A percentile compares a stretch with the other conserved stretches of the same genome.
Evolutionary conservation across 35 echinoderm and acorn worm species (phyloP).

Genomic region (Hemicentrotus pulcherrimus): DNA sequence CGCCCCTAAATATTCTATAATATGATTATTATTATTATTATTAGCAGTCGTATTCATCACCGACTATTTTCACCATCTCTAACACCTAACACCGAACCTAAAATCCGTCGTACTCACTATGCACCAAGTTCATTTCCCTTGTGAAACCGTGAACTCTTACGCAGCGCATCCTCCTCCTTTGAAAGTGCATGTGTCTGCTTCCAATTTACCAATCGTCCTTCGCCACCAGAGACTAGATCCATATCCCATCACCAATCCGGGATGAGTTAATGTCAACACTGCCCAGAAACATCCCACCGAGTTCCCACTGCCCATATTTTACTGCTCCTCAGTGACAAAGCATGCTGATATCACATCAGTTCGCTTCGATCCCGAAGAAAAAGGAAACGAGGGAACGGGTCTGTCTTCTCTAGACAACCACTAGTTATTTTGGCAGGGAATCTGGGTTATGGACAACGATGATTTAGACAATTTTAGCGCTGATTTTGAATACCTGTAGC

Average conservation of each 20-base stretch:
- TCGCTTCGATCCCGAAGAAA: not conserved
- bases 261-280: slow-evolving; percentile 12
- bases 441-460: not conserved
- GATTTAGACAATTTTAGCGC: not conserved
- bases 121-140: slow-evolving; percentile 9
- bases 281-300: not conserved
- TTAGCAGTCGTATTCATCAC: too few species aligned
- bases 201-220: not conserved
- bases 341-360: not conserved
- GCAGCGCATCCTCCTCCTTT: not conserved
- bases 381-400: not conserved
- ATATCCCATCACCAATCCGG: not conserved
- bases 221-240: not conserved
- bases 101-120: not conserved
- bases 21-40: too few species aligned
- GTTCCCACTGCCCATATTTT: not conserved
- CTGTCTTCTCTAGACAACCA: not conserved
- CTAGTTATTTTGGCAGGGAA: not conserved
- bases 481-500: not conserved
- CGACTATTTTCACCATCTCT: not conserved
- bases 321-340: not conserved
- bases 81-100: not conserved
- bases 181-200: not conserved
- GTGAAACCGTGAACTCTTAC: slow-evolving; percentile 9
- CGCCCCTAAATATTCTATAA: too few species aligned